Conservation (phyloP, 2,888 invertebrate genomes). For the Leptopilina myrica region DNA sequence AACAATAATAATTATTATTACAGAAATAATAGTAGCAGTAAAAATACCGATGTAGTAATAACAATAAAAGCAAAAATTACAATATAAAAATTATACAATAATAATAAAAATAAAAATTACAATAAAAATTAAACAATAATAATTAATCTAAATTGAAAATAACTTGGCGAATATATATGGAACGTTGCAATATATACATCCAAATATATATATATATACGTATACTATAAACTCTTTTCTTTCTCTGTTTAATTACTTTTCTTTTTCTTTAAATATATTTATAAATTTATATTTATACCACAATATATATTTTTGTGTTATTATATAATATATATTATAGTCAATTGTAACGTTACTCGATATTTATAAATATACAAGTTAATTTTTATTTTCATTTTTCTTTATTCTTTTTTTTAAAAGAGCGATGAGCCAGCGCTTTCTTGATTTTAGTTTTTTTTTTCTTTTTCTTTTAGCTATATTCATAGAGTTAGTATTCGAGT, state of each 20-base stretch:
- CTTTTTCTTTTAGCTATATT: slow-evolving; percentile 55
- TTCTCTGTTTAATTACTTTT: slow-evolving; percentile 57
- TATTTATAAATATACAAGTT: slow-evolving; percentile 76
- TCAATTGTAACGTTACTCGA: slow-evolving; percentile 65
- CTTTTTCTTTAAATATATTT: slow-evolving; percentile 57
- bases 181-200: slow-evolving; percentile 55
- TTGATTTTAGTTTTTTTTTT: slow-evolving; percentile 62
- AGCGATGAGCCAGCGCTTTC: slow-evolving; percentile 70
- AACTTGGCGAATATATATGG: slow-evolving; percentile 50
- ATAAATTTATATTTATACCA: slow-evolving; percentile 54
- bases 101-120: slow-evolving; percentile 51
- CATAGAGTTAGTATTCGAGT: slow-evolving; percentile 15
- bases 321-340: slow-evolving; percentile 12
- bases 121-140: background rate
- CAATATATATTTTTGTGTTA: background rate
- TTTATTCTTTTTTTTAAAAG: slow-evolving; percentile 56
- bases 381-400: slow-evolving; percentile 51
- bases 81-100: background rate
- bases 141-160: slow-evolving; percentile 62
- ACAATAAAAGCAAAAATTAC: too few species aligned
- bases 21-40: too few species aligned
- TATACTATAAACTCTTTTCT: slow-evolving; percentile 57
- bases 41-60: too few species aligned
- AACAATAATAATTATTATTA: too few species aligned
- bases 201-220: slow-evolving; percentile 58